Evolutionary conservation across 1,140 invertebrate species (phyloP), one percentile per base, ranked within the genome.

Genomic region (Lordiphosa stackelbergi): DNA sequence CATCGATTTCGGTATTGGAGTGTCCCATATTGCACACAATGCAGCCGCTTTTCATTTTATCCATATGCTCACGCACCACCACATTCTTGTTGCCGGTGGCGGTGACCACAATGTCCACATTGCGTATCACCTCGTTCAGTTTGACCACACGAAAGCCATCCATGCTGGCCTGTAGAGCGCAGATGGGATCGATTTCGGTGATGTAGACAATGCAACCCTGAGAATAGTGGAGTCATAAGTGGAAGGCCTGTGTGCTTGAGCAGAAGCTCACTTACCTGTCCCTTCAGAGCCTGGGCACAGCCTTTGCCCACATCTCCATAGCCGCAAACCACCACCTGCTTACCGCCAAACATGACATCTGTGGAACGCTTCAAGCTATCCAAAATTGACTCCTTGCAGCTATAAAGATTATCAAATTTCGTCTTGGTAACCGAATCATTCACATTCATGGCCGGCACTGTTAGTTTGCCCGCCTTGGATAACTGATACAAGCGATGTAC

Each of bases 281-380:
- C 97, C 88, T 98, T 98, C 5, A 99, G 89, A 2, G 97, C 96
- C 88, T 97, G 95, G 75, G 95, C 96, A 89, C 97, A 98, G 4
- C 97, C 97, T 90, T 99, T 99, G 16, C 98, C 98, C 31, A 99
- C 97, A 91, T 99, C 97, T 3, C 98, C 97, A 87, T 98, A 99
- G 6, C 98, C 97, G 89, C 97, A 98, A 36, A 99, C 94, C 0
- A 98, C 93, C 1, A 98, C 95, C 89, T 98, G 97, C 88, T 99
- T 99, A 0, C 97, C 98, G 31, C 97, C 97, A 88, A 99, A 98
- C 97, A 99, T 99, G 2, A 98, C 92, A 87, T 99, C 97, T 11
- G 87, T 87, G 47, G 85, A 86, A 10, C 85, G 73, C 66, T 88
- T 88, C n/a, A 88, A 66, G 37, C 85, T 88, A 57, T 88, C 86